Conservation (phyloP, 64 coral and sea anemone species). For the Montipora efflorescens region DNA sequence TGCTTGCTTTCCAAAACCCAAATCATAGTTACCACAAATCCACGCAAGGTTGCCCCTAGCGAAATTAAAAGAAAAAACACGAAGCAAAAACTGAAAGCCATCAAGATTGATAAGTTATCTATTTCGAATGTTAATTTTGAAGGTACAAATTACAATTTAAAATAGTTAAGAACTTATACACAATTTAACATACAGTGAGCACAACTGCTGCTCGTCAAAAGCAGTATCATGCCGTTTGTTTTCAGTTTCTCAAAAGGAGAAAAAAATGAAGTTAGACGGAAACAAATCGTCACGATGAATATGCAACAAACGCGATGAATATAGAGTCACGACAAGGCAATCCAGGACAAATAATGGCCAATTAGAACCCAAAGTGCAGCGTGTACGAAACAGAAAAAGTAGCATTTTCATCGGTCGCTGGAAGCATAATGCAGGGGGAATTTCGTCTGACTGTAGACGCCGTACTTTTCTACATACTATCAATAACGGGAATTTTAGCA, state of each 20-base stretch:
- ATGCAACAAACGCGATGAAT: neutral
- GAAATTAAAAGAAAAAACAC: neutral
- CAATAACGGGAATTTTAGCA: conserved; percentile 46
- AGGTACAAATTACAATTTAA: neutral
- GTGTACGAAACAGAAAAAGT: no score
- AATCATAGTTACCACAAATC: neutral
- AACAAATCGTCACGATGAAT: neutral
- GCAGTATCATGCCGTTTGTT: neutral
- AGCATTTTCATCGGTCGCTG: neutral
- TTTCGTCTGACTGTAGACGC: neutral
- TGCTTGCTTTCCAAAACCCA: no score
- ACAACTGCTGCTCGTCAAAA: neutral
- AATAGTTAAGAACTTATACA: conserved; percentile 12
- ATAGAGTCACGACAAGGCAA: neutral
- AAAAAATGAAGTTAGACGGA: neutral
- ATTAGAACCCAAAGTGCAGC: no score
- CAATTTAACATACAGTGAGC: neutral
- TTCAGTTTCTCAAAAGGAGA: neutral
- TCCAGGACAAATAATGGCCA: neutral
- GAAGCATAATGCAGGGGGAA: neutral
- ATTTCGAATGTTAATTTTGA: conserved; percentile 11
- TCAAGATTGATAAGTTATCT: neutral
- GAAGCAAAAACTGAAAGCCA: neutral
- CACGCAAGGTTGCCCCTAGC: neutral
- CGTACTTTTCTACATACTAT: conserved; percentile 9